A percentile compares a stretch with the other conserved stretches of the same genome.
These are phyloP conservation scores for Penaeus japonicus DNA, from an alignment of 1,140 invertebrate genomes.

Conservation along the genomic window DNA sequence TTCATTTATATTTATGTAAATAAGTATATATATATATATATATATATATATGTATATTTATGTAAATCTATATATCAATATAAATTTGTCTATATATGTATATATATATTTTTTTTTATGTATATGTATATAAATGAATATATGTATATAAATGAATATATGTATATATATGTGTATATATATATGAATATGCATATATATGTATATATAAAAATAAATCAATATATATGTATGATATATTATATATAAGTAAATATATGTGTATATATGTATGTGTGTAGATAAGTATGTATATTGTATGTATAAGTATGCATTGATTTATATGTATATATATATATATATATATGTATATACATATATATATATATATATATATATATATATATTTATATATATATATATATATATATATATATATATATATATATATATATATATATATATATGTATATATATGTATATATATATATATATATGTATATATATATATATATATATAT, in stretches of 20 bases:
- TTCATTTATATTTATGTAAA: neutral
- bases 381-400: neutral
- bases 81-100: neutral
- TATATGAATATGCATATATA: neutral
- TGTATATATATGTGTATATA: neutral
- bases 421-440: neutral
- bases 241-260: neutral
- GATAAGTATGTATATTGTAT: neutral
- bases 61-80: neutral
- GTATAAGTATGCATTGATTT: neutral
- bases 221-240: too few species aligned
- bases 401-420: neutral
- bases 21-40: neutral
- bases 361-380: neutral
- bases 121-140: neutral
- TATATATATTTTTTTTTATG: neutral
- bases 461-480: slow-evolving; percentile 1
- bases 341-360: neutral
- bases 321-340: neutral
- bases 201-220: neutral
- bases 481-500: neutral
- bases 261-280: neutral
- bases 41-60: neutral
- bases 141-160: neutral
- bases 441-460: slow-evolving; percentile 10